Conservation (phyloP, 2,113 vertebrate species). For the Monarcha castaneiventris region DNA sequence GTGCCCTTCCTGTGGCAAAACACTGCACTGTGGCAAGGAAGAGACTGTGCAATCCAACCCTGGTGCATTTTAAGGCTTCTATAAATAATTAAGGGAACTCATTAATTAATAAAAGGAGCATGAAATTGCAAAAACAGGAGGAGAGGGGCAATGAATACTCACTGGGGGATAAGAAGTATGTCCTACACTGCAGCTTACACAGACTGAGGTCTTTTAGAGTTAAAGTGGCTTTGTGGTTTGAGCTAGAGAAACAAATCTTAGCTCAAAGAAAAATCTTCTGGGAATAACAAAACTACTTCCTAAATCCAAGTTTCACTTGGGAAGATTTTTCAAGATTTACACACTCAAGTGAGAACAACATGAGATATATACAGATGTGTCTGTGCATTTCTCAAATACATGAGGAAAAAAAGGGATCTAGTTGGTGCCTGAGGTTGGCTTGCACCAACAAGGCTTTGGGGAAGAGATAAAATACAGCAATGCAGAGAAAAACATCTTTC, state of each 20-base stretch:
- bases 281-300: constrained; percentile 48
- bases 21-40: not conserved
- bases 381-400: not conserved
- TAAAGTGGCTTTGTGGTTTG: constrained; percentile 52
- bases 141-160: constrained; percentile 34
- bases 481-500: constrained; percentile 38
- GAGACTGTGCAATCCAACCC: not conserved
- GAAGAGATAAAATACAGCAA: constrained; percentile 54
- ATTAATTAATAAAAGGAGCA: constrained; percentile 56
- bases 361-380: not conserved
- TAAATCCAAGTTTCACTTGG: constrained; percentile 32
- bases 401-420: not conserved
- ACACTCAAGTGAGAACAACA: constrained; percentile 22
- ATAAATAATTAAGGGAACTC: constrained; percentile 49
- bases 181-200: constrained; percentile 41
- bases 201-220: constrained; percentile 36
- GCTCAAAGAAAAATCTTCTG: constrained; percentile 27
- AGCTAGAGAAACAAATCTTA: constrained; percentile 57
- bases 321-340: constrained; percentile 57
- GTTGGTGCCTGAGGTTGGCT: constrained; percentile 10
- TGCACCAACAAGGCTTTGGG: constrained; percentile 37
- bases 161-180: not conserved
- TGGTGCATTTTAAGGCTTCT: constrained; percentile 4
- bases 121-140: constrained; percentile 40
- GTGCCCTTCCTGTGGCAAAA: not conserved